phyloP scores from a whole-genome alignment of 2,888 invertebrate species.

The Quadroppia sp. region DNA sequence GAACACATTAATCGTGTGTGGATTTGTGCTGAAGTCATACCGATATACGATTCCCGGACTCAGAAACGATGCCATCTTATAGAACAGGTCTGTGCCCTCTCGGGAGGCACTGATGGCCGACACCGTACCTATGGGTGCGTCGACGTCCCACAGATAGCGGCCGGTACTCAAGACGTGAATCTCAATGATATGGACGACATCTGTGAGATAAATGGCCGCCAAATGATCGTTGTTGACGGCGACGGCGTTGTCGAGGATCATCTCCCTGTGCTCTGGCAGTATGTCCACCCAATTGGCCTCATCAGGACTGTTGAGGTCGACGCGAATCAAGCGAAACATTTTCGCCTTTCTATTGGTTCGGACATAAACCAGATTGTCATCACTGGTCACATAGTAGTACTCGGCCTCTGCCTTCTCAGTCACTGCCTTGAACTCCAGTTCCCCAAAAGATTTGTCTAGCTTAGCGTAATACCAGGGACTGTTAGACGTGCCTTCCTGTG shows the following conservation, averaged over 20 bases:
- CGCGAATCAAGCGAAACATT: constrained; percentile 39
- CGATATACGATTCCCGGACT: constrained; percentile 55
- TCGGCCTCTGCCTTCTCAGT: constrained; percentile 23
- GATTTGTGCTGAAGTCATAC: constrained; percentile 51
- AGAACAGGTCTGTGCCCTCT: constrained; percentile 51
- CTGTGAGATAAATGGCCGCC: constrained; percentile 54
- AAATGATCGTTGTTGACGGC: constrained; percentile 54
- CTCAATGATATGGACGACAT: constrained; percentile 55
- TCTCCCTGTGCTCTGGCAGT: constrained; percentile 52
- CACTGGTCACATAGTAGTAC: constrained; percentile 39
- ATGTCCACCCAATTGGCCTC: constrained; percentile 53
- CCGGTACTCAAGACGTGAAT: constrained; percentile 51
- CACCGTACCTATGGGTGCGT: constrained; percentile 54
- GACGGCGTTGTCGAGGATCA: constrained; percentile 54
- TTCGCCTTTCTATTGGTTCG: constrained; percentile 42
- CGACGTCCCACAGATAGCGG: constrained; percentile 52
- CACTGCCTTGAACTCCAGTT: constrained; percentile 18
- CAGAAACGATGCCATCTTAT: constrained; percentile 56
- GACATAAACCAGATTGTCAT: constrained; percentile 38
- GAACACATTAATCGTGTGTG: constrained; percentile 17
- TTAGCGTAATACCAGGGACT: constrained; percentile 39
- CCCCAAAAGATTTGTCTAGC: not conserved
- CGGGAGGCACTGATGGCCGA: constrained; percentile 51
- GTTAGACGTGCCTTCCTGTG: constrained; percentile 38
- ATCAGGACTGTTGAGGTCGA: constrained; percentile 22